Conservation (phyloP, 1,140 invertebrate genomes). For the Pemphigus obesinymphae region DNA sequence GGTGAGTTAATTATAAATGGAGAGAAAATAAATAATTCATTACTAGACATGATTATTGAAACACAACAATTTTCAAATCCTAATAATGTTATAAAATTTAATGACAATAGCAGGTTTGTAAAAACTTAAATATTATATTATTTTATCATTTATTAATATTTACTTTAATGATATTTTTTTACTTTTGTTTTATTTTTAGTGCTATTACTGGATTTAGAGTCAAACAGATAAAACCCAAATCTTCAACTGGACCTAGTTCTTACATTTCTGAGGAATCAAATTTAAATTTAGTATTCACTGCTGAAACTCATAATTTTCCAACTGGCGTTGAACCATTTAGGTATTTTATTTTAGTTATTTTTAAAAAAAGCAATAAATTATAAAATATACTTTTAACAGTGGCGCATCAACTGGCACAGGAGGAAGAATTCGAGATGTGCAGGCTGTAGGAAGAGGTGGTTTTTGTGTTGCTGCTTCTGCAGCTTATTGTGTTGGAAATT, state of each 20-base stretch:
- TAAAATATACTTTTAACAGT: conserved; percentile 56
- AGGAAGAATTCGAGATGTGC: conserved; percentile 89
- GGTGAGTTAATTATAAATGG: conserved; percentile 85
- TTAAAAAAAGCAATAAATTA: neutral
- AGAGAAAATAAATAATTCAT: conserved; percentile 66
- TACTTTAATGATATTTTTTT: conserved; percentile 8
- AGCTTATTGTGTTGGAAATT: conserved; percentile 91
- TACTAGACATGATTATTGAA: conserved; percentile 88
- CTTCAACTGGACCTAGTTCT: conserved; percentile 59
- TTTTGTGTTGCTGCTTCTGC: conserved; percentile 92
- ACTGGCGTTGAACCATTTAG: conserved; percentile 86
- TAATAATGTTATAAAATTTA: conserved; percentile 97
- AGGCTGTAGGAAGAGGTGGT: conserved; percentile 85
- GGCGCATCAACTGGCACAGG: conserved; percentile 96
- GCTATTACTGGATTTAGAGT: conserved; percentile 82
- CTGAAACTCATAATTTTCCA: conserved; percentile 98
- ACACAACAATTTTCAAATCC: conserved; percentile 80
- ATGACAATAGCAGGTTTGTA: conserved; percentile 86
- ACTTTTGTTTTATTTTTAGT: conserved; percentile 55
- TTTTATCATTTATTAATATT: conserved; percentile 30
- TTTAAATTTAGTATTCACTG: conserved; percentile 96
- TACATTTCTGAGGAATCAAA: conserved; percentile 58
- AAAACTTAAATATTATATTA: no score
- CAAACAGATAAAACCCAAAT: conserved; percentile 59
- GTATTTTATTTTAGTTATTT: conserved; percentile 51